Base-by-base conservation (phyloP, 2,113 vertebrate genomes). In the Channa argus region DNA sequence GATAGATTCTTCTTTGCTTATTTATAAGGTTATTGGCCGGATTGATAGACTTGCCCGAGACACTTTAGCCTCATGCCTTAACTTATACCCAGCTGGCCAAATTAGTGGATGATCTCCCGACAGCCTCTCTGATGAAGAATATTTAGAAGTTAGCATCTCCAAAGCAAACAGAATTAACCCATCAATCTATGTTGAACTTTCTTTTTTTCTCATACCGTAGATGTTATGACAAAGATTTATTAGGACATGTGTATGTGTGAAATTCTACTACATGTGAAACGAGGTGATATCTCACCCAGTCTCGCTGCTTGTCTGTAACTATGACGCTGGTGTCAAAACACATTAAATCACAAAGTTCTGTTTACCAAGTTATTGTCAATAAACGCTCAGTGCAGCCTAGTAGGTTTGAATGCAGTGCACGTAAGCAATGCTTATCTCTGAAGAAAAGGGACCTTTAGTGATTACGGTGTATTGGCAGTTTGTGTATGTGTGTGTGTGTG, bases 121-220 rank as follows among this genome's bases (percentile, higher is more conserved):
- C 83, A 87, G 46, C 86, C 91, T 84, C 71, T 44, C 87, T 90
- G 87, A 93, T 89, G 79, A 84, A 79, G 77, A 79, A 80, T 79
- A 84, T 89, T 88, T 90, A 82, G 84, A 69, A 73, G 76, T 68
- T 78, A 37, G 68, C 64, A 77, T 86, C 79, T 86, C 65, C 74
- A 80, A 45, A 84, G 90, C 87, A 93, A 88, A 92, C 92, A 82
- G 85, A 91, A 93, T 93, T 85, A 91, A 65, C 73, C 79, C 72
- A 77, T 74, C 38, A 50, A 82, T 93, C 88, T 91, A 81, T 89
- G 63, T 55, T 45, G 55, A 71, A 44, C 38, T 24, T 24, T 24
- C 33, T 74, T 69, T 71, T 49, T 47, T 37, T 24, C 24, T 24
- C 24, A 24, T 24, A 24, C 24, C 24, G 1, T 6, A 44, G 8